These are phyloP conservation scores for cat (Felis catus) DNA, from an alignment of 2,113 vertebrate genomes.

Conservation along the genomic window DNA sequence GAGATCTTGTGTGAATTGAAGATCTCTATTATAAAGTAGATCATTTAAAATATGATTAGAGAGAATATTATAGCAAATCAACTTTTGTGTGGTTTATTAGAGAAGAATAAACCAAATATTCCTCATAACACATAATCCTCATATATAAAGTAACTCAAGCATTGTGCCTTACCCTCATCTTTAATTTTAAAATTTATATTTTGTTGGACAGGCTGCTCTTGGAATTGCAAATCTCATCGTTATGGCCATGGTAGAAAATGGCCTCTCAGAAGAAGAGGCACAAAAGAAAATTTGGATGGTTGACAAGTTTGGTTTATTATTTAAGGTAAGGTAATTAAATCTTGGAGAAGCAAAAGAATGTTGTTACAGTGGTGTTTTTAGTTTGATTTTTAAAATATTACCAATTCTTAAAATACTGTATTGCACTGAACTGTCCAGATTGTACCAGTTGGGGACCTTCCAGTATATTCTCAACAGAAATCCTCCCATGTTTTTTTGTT, in stretches of 20 bases:
- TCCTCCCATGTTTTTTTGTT: not conserved
- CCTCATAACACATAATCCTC: not conserved
- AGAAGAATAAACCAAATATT: not conserved
- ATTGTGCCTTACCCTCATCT: not conserved
- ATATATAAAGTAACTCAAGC: not conserved
- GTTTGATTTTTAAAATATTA: not conserved
- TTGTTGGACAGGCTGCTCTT: constrained; percentile 90
- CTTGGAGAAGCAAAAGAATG: not conserved
- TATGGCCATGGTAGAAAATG: constrained; percentile 94
- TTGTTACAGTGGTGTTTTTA: not conserved
- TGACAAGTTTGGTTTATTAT: constrained; percentile 93
- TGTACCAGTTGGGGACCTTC: not conserved
- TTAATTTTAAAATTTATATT: constrained; percentile 38
- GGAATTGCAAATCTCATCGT: constrained; percentile 98
- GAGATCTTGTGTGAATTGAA: not conserved
- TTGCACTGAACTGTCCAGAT: not conserved
- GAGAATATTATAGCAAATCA: not conserved
- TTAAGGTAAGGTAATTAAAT: constrained; percentile 87
- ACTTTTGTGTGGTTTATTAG: not conserved
- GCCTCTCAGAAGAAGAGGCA: constrained; percentile 90
- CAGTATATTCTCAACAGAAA: not conserved
- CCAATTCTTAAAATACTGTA: not conserved
- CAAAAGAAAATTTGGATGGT: constrained; percentile 95
- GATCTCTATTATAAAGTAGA: not conserved
- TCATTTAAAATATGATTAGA: constrained; percentile 32